phyloP scores from a whole-genome alignment of 1,140 invertebrate species.

The Tachypleus tridentatus region DNA sequence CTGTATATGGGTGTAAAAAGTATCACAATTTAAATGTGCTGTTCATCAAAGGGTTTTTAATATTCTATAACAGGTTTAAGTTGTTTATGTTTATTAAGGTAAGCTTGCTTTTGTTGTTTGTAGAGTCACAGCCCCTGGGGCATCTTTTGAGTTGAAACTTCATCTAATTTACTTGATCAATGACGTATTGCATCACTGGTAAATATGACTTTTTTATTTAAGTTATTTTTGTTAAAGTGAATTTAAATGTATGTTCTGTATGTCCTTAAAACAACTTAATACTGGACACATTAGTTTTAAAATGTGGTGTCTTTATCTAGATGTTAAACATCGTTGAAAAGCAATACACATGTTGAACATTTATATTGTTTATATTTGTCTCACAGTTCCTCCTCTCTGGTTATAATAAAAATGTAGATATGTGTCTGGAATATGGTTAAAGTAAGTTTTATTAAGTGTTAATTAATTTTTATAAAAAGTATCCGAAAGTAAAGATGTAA shows the following conservation, averaged over 20 bases:
- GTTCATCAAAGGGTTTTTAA: too few relatives aligned
- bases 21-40: too few relatives aligned
- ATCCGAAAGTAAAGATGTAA: neutral
- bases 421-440: neutral
- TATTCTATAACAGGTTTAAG: slow-evolving; percentile 4
- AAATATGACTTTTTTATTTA: slow-evolving; percentile 34
- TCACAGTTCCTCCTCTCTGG: too few relatives aligned
- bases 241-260: neutral
- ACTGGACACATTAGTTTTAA: neutral
- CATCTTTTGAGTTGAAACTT: slow-evolving; percentile 75
- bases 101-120: slow-evolving; percentile 30
- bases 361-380: too few relatives aligned
- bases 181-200: slow-evolving; percentile 96
- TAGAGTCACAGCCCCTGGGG: slow-evolving; percentile 61
- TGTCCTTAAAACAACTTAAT: neutral
- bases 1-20: too few relatives aligned
- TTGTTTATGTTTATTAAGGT: neutral
- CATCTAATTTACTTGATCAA: slow-evolving; percentile 97
- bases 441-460: neutral
- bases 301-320: neutral
- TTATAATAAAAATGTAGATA: too few relatives aligned
- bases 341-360: too few relatives aligned
- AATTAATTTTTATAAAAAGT: neutral
- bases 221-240: neutral
- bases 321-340: neutral